These are phyloP conservation scores for Axinella damicornis DNA, from an alignment of 37 sponge, comb jelly and placozoan species.

Conservation along the genomic window DNA sequence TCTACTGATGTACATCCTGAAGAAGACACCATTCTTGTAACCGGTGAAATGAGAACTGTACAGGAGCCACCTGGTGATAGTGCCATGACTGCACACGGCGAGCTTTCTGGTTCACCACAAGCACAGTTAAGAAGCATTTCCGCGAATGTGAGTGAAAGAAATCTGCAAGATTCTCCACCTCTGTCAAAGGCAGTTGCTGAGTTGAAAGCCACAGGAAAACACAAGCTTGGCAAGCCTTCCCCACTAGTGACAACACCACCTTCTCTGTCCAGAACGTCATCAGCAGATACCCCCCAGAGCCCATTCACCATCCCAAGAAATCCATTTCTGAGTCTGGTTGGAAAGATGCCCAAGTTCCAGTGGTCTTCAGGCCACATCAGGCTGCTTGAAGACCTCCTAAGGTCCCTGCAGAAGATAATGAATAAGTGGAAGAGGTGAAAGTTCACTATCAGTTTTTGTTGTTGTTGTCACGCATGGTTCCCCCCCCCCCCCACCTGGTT, in stretches of 20 bases:
- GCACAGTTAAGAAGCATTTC: no score
- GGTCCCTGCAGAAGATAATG: constrained; percentile 35
- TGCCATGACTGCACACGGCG: no score
- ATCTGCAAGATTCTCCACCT: no score
- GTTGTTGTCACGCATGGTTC: no score
- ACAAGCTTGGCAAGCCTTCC: not conserved
- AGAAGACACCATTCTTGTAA: not conserved
- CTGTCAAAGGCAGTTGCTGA: no score
- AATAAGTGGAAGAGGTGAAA: constrained; percentile 71
- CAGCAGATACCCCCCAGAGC: constrained; percentile 11
- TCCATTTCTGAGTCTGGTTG: constrained; percentile 41
- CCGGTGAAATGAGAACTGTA: not conserved
- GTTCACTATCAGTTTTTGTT: no score
- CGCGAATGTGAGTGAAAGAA: no score
- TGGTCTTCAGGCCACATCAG: constrained; percentile 69
- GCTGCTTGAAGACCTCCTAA: constrained; percentile 64
- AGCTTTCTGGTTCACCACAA: no score
- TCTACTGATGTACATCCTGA: not conserved
- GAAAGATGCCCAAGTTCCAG: constrained; percentile 65
- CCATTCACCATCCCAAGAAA: constrained; percentile 51
- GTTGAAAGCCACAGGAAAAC: not conserved
- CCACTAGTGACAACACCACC: not conserved
- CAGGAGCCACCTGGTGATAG: no score
- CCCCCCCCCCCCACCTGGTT: no score
- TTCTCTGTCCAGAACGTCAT: not conserved